Conservation (phyloP, 2,888 invertebrate genomes). For the Napeogenes inachia region DNA sequence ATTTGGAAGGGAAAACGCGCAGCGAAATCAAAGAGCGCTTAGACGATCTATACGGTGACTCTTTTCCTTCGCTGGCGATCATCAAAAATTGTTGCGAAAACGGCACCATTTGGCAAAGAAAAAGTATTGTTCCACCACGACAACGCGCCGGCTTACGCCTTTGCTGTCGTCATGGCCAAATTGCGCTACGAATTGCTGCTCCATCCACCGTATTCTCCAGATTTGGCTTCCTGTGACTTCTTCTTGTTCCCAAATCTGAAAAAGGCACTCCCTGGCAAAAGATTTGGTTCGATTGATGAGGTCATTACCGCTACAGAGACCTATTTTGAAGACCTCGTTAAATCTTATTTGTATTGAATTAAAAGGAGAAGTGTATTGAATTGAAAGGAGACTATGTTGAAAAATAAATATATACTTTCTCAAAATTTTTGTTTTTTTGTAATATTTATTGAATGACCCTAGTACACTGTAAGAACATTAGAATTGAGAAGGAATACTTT, state of each 20-base stretch:
- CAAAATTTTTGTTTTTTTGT: constrained; percentile 8
- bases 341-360: constrained; percentile 28
- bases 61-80: no score
- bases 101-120: constrained; percentile 33
- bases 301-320: constrained; percentile 17
- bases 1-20: constrained; percentile 32
- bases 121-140: constrained; percentile 33
- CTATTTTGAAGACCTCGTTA: constrained; percentile 21
- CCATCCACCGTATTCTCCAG: constrained; percentile 30
- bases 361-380: constrained; percentile 24
- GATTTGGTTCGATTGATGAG: constrained; percentile 15
- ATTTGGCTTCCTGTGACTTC: constrained; percentile 17
- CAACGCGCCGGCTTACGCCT: constrained; percentile 28
- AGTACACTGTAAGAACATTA: no score
- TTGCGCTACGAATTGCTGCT: constrained; percentile 29
- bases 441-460: background rate
- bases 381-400: constrained; percentile 29
- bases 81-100: no score
- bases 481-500: no score
- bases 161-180: constrained; percentile 27
- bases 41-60: constrained; percentile 28
- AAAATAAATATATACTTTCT: constrained; percentile 23
- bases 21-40: constrained; percentile 32
- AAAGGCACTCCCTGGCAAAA: constrained; percentile 16
- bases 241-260: constrained; percentile 20